Percentiles rank a stretch among this genome's conserved stretches.
Evolutionary conservation across 2,888 invertebrate species (phyloP).

Genomic region (Melitaea athalia): DNA sequence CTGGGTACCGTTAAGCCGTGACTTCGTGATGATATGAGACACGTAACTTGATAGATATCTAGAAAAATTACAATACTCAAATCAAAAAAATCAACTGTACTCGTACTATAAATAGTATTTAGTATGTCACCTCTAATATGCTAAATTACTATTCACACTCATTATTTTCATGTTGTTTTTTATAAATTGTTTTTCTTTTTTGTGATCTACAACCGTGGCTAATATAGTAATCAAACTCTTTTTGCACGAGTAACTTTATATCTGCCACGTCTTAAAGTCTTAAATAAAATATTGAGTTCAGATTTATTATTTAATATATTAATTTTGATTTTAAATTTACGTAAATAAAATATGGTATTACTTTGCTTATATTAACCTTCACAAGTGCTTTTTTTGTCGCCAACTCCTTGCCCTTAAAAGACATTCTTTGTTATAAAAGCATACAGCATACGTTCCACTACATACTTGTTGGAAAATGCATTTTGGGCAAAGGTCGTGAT

Average conservation of each 20-base stretch:
- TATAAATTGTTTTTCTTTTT: too few relatives aligned
- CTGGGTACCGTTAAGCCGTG: conserved; percentile 50
- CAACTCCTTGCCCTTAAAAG: neutral
- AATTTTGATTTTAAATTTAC: too few relatives aligned
- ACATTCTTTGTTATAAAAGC: neutral
- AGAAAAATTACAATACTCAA: neutral
- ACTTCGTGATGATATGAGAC: conserved; percentile 17
- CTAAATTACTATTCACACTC: too few relatives aligned
- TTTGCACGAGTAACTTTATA: neutral
- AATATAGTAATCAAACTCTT: neutral
- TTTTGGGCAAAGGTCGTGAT: too few relatives aligned
- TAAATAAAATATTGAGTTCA: conserved; percentile 9
- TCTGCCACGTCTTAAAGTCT: neutral
- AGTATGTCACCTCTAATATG: too few relatives aligned
- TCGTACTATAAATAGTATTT: neutral
- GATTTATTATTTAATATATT: neutral
- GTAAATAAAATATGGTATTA: too few relatives aligned
- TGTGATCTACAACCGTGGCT: neutral
- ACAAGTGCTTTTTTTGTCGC: too few relatives aligned
- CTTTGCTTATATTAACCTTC: too few relatives aligned
- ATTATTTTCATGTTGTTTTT: too few relatives aligned
- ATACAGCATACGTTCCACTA: neutral
- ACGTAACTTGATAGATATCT: conserved; percentile 11
- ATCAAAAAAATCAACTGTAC: neutral
- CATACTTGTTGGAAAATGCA: too few relatives aligned